These are phyloP conservation scores for Mesorhabditis belari DNA, from an alignment of 2,888 invertebrate species.

Conservation along the genomic window DNA sequence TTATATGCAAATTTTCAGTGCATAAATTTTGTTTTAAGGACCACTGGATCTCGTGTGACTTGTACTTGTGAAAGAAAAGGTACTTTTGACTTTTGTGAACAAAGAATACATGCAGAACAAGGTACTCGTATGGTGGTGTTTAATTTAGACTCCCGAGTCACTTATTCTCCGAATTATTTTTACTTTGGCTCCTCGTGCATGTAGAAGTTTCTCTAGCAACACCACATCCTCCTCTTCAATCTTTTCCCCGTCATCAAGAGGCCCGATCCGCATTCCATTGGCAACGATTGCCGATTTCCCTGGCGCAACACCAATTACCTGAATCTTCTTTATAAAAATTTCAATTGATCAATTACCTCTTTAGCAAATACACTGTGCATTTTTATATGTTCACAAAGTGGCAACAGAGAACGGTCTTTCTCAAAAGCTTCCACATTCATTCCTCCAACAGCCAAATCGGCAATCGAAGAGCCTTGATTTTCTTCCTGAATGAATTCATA, in stretches of 20 bases:
- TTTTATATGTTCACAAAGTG: conserved; percentile 44
- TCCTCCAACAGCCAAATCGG: conserved; percentile 58
- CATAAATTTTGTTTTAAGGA: too few species aligned
- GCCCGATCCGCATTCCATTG: conserved; percentile 71
- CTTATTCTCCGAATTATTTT: neutral
- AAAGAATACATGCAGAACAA: too few species aligned
- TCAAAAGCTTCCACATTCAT: conserved; percentile 57
- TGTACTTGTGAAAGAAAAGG: too few species aligned
- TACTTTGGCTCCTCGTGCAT: conserved; percentile 44
- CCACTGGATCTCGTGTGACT: too few species aligned
- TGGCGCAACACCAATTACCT: conserved; percentile 66
- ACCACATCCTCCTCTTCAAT: conserved; percentile 76
- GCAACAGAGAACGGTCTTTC: conserved; percentile 34
- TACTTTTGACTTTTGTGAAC: too few species aligned
- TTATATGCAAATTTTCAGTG: too few species aligned
- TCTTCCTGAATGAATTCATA: conserved; percentile 47
- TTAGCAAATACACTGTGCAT: conserved; percentile 58
- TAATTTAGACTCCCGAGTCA: neutral
- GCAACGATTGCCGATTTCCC: conserved; percentile 71
- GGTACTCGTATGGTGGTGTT: neutral
- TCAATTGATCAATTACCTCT: neutral
- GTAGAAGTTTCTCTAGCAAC: conserved; percentile 69
- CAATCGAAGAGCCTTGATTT: conserved; percentile 54
- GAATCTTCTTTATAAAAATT: conserved; percentile 17
- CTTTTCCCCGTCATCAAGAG: conserved; percentile 60